phyloP scores from a whole-genome alignment of 2,888 invertebrate genomes.

The Parnassius smintheus region DNA sequence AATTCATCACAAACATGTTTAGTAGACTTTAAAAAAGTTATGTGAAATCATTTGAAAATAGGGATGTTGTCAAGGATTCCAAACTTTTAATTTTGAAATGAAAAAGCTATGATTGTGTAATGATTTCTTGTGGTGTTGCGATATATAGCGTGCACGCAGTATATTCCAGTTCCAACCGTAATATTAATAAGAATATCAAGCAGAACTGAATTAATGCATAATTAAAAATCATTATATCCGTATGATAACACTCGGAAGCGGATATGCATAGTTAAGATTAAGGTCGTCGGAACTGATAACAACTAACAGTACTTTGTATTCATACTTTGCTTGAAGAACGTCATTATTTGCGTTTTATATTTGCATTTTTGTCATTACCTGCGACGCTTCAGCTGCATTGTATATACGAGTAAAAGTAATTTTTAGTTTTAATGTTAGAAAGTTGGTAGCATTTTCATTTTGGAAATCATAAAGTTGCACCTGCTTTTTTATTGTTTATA shows the following conservation, averaged over 20 bases:
- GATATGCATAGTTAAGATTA: slow-evolving; percentile 22
- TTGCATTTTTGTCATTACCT: no score
- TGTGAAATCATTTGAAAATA: no score
- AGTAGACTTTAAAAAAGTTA: no score
- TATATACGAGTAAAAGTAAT: neutral
- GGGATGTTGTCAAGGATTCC: no score
- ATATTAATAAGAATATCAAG: neutral
- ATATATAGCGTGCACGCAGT: no score
- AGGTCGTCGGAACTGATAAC: slow-evolving; percentile 22
- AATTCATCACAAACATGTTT: no score
- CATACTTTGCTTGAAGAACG: slow-evolving; percentile 18
- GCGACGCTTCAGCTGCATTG: slow-evolving; percentile 11
- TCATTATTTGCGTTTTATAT: slow-evolving; percentile 16
- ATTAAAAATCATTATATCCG: slow-evolving; percentile 27
- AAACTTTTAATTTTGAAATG: no score
- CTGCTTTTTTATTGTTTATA: neutral
- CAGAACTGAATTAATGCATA: neutral
- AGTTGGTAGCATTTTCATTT: slow-evolving; percentile 2
- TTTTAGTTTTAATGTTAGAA: slow-evolving; percentile 2
- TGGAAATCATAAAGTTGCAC: neutral
- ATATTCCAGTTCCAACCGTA: no score
- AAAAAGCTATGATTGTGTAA: no score
- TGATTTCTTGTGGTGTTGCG: no score
- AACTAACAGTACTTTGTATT: slow-evolving; percentile 6
- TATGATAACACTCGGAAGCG: slow-evolving; percentile 28